Evolutionary conservation across 1,140 invertebrate species (phyloP), one percentile per base, ranked within the genome.

Genomic region (Drosophila chauvacae): DNA sequence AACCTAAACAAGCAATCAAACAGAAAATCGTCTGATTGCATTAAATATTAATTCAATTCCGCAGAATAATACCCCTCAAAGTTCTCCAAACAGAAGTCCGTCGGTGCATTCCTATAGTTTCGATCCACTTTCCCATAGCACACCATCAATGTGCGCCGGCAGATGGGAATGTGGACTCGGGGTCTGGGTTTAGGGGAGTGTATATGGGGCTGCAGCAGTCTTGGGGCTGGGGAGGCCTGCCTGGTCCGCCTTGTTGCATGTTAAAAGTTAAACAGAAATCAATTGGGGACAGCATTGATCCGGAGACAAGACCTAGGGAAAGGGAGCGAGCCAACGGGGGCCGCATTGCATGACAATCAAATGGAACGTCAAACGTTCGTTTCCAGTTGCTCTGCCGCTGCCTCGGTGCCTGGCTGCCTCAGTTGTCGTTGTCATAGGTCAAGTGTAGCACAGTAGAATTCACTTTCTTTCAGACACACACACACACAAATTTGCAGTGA

Each of bases 381-480:
- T 77, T 50, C 44, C 51, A 72, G 69, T 76, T 60, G 51, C 28
- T 44, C 6, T 62, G 75, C 53, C 39, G 58, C 20, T 65, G 73
- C 26, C 4, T 23, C 2, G 23, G 2, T 23, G 23, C 65, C 62
- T 64, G 35, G 55, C 33, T 65, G 73, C 65, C 62, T 70, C 39
- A 56, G 64, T 74, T 74, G 72, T 55, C 68, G 66, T 90, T 88
- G 85, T 85, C 85, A 90, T 88, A 90, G 85, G 85, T 90, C 85
- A 90, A 90, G 85, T 90, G 85, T 88, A 85, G 85, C 85, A 84
- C 69, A 90, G 85, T 90, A 90, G 85, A 90, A 90, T 90, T 90
- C 85, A 90, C 85, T 90, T 90, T 90, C 85, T 85, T 81, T 90
- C 71, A 53, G 69, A 64, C 64, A 72, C 70, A 61, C 58, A 68